A percentile compares a stretch with the other conserved stretches of the same genome.
phyloP scores from a whole-genome alignment of 2,797 vertebrate species.

The Zonotrichia albicollis region DNA sequence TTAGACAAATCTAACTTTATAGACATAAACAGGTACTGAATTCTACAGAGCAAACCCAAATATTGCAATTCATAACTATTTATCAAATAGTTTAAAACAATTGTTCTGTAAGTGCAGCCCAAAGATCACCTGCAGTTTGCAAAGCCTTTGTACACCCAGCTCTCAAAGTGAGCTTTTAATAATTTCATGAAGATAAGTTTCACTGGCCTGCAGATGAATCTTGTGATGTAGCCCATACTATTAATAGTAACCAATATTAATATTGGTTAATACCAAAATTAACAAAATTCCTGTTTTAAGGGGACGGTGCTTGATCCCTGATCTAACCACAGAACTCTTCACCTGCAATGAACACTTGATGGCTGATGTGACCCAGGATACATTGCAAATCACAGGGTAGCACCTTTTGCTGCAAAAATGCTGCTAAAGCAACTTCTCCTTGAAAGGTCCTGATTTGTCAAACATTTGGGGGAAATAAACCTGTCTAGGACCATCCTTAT shows the following conservation, averaged over 20 bases:
- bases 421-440: not conserved
- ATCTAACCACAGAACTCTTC: not conserved
- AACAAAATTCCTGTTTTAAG: not conserved
- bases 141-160: not conserved
- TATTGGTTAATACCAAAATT: not conserved
- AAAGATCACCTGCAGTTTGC: not conserved
- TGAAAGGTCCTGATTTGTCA: not conserved
- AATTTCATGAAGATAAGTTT: not conserved
- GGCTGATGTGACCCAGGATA: not conserved
- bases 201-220: not conserved
- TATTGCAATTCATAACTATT: not conserved
- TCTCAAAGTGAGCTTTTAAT: not conserved
- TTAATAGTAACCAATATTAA: too few species aligned
- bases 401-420: not conserved
- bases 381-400: not conserved
- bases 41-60: not conserved
- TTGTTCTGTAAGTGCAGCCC: not conserved
- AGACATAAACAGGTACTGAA: not conserved
- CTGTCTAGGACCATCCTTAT: not conserved
- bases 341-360: not conserved
- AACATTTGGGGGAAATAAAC: fast-evolving
- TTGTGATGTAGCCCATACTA: not conserved
- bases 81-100: not conserved
- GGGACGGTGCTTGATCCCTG: not conserved
- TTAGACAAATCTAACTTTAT: not conserved